A percentile compares a stretch with the other conserved stretches of the same genome.
Conservation (phyloP, 2,113 vertebrate genomes). For the Stomatorhinus ivindoensis region DNA sequence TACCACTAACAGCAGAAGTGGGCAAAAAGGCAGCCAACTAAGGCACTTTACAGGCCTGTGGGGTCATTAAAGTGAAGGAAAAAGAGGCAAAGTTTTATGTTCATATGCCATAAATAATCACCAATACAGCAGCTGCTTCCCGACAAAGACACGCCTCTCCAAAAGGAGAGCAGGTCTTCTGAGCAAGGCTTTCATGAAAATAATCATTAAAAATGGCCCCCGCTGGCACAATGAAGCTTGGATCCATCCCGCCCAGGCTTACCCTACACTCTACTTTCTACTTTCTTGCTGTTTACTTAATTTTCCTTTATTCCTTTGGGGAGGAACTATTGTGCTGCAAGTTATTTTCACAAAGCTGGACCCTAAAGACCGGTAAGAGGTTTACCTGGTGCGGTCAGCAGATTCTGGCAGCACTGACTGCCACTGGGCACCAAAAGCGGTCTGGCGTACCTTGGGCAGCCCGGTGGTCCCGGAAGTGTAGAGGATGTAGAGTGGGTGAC, state of each 20-base stretch:
- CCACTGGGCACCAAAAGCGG: not conserved
- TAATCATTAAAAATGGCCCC: not conserved
- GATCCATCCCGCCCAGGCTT: not conserved
- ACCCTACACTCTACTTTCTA: not conserved
- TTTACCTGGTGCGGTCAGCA: not conserved
- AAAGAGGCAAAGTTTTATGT: not conserved
- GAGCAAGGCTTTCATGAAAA: not conserved
- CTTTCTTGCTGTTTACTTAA: not conserved
- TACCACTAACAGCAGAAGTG: not conserved
- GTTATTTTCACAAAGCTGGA: not conserved
- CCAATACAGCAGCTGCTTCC: not conserved
- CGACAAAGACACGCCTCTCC: not conserved
- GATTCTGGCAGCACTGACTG: not conserved
- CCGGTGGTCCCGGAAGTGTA: constrained; percentile 96
- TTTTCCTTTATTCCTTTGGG: not conserved
- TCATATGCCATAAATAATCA: not conserved
- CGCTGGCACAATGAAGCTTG: not conserved
- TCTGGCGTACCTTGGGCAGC: constrained; percentile 74
- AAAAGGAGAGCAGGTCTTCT: not conserved
- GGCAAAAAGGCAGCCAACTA: not conserved
- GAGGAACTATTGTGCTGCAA: not conserved
- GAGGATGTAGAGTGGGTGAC: constrained; percentile 87
- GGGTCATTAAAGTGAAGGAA: not conserved
- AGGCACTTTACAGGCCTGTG: not conserved
- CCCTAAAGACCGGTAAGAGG: not conserved